Percentiles rank a stretch among this genome's conserved stretches.
These are phyloP conservation scores for Crenuchus spilurus DNA, from an alignment of 2,797 vertebrate genomes.

Conservation along the genomic window DNA sequence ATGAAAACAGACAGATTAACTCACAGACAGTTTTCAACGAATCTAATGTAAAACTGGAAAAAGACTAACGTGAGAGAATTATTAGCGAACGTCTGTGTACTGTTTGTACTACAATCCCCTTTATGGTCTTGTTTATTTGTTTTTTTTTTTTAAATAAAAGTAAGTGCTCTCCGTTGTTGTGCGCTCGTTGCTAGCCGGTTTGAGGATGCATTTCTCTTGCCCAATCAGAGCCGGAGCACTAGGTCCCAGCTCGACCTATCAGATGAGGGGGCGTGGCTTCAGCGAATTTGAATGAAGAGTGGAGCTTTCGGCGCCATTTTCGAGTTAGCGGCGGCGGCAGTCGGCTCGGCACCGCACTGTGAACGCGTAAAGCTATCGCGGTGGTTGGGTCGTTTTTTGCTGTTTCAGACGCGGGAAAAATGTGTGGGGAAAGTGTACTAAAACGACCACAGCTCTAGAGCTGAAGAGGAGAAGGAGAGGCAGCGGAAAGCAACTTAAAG, in stretches of 20 bases:
- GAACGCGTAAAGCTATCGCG: not conserved
- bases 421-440: not conserved
- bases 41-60: no score
- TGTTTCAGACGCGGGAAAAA: not conserved
- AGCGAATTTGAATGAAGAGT: conserved; percentile 98
- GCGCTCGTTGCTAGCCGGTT: conserved; percentile 79
- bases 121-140: not conserved
- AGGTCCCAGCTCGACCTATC: conserved; percentile 80
- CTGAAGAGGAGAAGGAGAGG: conserved; percentile 9
- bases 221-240: conserved; percentile 75
- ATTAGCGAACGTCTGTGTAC: not conserved
- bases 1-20: no score
- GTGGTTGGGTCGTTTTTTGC: not conserved
- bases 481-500: conserved; percentile 36
- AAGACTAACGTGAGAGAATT: no score
- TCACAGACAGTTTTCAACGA: no score
- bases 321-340: conserved; percentile 81
- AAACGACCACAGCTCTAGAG: not conserved
- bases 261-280: conserved; percentile 84
- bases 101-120: not conserved
- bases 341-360: not conserved
- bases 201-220: conserved; percentile 76
- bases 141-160: not conserved
- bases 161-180: conserved; percentile 49
- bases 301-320: conserved; percentile 99